phyloP scores from a whole-genome alignment of 92 coral and sea anemone species.

The Porites rus region DNA sequence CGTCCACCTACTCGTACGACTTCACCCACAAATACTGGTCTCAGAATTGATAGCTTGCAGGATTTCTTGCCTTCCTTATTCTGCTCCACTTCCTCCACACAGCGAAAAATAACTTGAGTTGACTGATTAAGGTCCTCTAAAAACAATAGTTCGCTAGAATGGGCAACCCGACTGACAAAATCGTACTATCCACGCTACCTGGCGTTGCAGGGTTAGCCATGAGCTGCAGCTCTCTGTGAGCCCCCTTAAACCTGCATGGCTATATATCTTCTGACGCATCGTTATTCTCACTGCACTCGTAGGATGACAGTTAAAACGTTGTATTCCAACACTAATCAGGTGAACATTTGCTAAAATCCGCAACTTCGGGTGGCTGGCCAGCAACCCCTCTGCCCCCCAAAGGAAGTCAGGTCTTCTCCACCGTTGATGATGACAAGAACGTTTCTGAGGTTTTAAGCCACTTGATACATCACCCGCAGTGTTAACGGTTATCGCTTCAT shows the following conservation, averaged over 20 bases:
- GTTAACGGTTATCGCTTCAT: constrained; percentile 3
- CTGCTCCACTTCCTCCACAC: constrained; percentile 29
- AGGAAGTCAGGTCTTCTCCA: neutral
- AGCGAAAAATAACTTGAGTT: constrained; percentile 19
- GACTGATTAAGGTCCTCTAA: constrained; percentile 1
- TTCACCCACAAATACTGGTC: neutral
- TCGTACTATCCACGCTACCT: constrained; percentile 68
- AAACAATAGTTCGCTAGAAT: neutral
- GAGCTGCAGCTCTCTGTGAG: too few relatives aligned
- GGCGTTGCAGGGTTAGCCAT: neutral
- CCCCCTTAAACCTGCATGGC: too few relatives aligned
- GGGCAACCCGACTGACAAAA: constrained; percentile 44
- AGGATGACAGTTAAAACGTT: too few relatives aligned
- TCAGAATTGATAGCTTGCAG: too few relatives aligned
- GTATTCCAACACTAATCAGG: neutral
- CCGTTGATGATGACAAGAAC: constrained; percentile 4
- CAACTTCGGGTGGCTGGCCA: constrained; percentile 13
- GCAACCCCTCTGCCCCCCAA: neutral
- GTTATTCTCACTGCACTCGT: too few relatives aligned
- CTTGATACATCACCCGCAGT: constrained; percentile 56
- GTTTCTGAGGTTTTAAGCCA: constrained; percentile 53
- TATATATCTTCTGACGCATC: too few relatives aligned
- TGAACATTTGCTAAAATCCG: constrained; percentile 35
- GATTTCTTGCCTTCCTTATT: neutral
- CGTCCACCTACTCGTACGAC: constrained; percentile 40